Conservation (phyloP, 2,888 invertebrate species). For the Eupeodes latifasciatus region DNA sequence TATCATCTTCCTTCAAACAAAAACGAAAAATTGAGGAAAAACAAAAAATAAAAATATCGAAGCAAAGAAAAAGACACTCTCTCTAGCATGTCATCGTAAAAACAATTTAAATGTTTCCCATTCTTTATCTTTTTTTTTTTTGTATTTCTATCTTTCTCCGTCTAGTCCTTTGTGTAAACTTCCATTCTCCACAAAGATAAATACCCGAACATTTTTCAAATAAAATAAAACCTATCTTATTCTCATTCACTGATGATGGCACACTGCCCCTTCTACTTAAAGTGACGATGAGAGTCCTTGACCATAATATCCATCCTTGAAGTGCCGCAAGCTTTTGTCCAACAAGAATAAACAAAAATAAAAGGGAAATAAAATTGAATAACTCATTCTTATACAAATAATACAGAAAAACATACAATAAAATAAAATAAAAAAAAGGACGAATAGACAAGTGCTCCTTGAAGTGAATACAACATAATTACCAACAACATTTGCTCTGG, state of each 20-base stretch:
- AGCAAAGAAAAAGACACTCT: slow-evolving; percentile 10
- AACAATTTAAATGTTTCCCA: slow-evolving; percentile 42
- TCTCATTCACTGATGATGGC: background rate
- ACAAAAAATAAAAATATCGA: slow-evolving; percentile 9
- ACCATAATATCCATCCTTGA: slow-evolving; percentile 38
- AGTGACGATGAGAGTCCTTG: slow-evolving; percentile 49
- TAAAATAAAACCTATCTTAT: background rate
- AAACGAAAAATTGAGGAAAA: slow-evolving; percentile 5
- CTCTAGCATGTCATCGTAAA: slow-evolving; percentile 55
- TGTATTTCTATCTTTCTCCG: background rate
- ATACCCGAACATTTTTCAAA: slow-evolving; percentile 46
- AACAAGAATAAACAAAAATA: slow-evolving; percentile 18
- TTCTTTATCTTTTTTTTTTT: background rate
- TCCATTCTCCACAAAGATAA: slow-evolving; percentile 34
- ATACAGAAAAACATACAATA: background rate
- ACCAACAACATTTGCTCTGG: slow-evolving; percentile 64
- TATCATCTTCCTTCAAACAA: slow-evolving; percentile 51
- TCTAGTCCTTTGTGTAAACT: slow-evolving; percentile 14
- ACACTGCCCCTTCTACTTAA: background rate
- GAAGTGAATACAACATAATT: slow-evolving; percentile 64
- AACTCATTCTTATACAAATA: slow-evolving; percentile 16
- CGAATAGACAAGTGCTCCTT: slow-evolving; percentile 31
- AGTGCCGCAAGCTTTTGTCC: background rate
- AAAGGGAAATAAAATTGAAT: slow-evolving; percentile 46
- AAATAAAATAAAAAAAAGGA: slow-evolving; percentile 1